Conservation (phyloP, 2,888 invertebrate genomes). For the Mamestra brassicae region DNA sequence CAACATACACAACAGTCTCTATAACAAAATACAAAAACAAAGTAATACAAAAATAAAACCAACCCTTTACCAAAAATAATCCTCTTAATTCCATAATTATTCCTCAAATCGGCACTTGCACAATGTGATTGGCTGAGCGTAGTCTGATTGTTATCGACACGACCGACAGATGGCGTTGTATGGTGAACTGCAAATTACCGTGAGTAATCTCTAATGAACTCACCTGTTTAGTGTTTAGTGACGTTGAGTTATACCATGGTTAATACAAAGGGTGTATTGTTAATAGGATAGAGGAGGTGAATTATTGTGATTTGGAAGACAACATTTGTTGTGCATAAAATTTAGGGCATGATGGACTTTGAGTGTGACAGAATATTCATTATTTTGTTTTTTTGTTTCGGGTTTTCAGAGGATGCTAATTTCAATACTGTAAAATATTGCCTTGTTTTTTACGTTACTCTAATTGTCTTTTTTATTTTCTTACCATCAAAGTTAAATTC, state of each 20-base stretch:
- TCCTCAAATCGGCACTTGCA: slow-evolving; percentile 47
- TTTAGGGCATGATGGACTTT: neutral
- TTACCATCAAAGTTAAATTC: too few relatives aligned
- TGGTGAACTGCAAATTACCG: slow-evolving; percentile 78
- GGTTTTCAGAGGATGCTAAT: too few relatives aligned
- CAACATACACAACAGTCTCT: neutral
- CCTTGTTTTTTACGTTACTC: too few relatives aligned
- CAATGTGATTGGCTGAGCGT: slow-evolving; percentile 59
- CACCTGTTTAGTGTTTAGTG: slow-evolving; percentile 81
- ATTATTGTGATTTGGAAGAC: slow-evolving; percentile 39
- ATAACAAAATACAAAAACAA: slow-evolving; percentile 35
- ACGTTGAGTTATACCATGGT: slow-evolving; percentile 72
- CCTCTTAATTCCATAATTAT: slow-evolving; percentile 50
- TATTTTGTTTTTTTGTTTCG: too few relatives aligned
- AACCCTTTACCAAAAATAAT: slow-evolving; percentile 44
- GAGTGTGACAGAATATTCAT: too few relatives aligned
- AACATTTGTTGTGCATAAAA: neutral
- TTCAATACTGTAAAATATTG: too few relatives aligned
- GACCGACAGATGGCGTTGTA: slow-evolving; percentile 84
- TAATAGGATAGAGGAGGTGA: slow-evolving; percentile 38
- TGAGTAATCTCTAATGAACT: slow-evolving; percentile 87
- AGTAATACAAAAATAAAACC: slow-evolving; percentile 37
- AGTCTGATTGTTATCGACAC: slow-evolving; percentile 76
- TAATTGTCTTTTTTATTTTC: too few relatives aligned
- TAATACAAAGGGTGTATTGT: slow-evolving; percentile 48